A percentile compares a stretch with the other conserved stretches of the same genome.
Conservation (phyloP, 2,888 invertebrate genomes). For the Silvanus unidentatus region DNA sequence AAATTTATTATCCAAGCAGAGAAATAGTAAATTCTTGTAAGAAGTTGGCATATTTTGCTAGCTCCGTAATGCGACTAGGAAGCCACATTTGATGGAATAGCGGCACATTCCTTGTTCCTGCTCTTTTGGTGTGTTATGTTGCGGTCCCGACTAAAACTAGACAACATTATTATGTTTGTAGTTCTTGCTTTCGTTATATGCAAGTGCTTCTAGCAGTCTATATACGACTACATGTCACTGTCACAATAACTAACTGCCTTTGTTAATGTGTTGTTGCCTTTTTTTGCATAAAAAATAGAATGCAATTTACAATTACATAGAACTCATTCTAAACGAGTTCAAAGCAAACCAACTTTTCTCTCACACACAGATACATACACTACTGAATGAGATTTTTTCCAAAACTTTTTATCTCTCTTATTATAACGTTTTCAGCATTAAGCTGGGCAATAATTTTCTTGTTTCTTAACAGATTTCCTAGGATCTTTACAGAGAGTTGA, state of each 20-base stretch:
- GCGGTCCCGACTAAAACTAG: conserved; percentile 36
- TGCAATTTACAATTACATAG: neutral
- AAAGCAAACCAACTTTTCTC: neutral
- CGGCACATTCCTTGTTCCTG: conserved; percentile 39
- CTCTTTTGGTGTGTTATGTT: conserved; percentile 25
- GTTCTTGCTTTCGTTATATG: conserved; percentile 19
- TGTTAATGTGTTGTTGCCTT: neutral
- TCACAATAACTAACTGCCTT: conserved; percentile 12
- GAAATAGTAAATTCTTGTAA: conserved; percentile 41
- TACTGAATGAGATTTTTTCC: no score
- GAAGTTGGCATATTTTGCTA: conserved; percentile 41
- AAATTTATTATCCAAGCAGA: conserved; percentile 29
- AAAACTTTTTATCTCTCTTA: no score
- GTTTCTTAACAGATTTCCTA: no score
- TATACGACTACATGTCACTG: conserved; percentile 7
- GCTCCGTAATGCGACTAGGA: conserved; percentile 39
- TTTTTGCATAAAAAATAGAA: neutral
- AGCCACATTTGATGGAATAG: conserved; percentile 42
- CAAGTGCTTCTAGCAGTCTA: conserved; percentile 21
- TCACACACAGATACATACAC: neutral
- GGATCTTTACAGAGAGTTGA: no score
- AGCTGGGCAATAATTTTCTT: neutral
- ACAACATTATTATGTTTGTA: conserved; percentile 41
- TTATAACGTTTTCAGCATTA: neutral
- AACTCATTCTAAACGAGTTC: neutral